A percentile compares a stretch with the other conserved stretches of the same genome.
phyloP scores from a whole-genome alignment of 2,888 invertebrate genomes.

The Chrysina gloriosa region DNA sequence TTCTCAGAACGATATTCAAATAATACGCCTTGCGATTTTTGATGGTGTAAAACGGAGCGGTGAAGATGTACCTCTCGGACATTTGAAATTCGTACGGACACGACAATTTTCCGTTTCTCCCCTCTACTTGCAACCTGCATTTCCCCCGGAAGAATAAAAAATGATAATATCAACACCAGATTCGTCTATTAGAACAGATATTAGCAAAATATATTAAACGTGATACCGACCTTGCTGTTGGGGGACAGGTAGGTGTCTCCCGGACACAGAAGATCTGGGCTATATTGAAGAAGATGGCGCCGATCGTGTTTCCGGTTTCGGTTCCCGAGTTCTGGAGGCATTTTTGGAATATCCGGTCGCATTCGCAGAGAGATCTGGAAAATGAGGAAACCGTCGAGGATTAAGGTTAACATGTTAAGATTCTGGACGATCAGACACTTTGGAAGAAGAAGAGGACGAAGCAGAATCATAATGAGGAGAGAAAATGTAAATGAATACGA shows the following conservation, averaged over 20 bases:
- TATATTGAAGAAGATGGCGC: conserved; percentile 81
- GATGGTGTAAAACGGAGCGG: conserved; percentile 33
- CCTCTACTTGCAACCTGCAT: conserved; percentile 6
- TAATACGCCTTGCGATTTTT: conserved; percentile 34
- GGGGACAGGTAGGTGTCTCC: conserved; percentile 61
- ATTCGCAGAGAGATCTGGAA: conserved; percentile 77
- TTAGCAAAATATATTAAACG: no score
- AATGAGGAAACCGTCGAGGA: no score
- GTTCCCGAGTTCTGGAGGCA: conserved; percentile 76
- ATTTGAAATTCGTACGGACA: conserved; percentile 38
- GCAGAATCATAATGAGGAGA: no score
- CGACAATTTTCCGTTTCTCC: not conserved
- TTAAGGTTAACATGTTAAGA: conserved; percentile 1
- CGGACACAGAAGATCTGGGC: conserved; percentile 80
- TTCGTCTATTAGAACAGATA: no score
- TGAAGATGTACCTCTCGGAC: conserved; percentile 39
- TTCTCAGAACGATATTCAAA: conserved; percentile 21
- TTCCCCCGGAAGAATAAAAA: conserved; percentile 18
- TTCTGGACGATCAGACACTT: no score
- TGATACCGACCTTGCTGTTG: conserved; percentile 73
- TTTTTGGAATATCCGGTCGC: conserved; percentile 76
- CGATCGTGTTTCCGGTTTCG: conserved; percentile 77
- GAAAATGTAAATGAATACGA: no score
- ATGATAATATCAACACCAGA: not conserved
- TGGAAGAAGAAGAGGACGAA: no score